phyloP scores from a whole-genome alignment of 1,140 invertebrate genomes.

The Drosophila pallidifrons region DNA sequence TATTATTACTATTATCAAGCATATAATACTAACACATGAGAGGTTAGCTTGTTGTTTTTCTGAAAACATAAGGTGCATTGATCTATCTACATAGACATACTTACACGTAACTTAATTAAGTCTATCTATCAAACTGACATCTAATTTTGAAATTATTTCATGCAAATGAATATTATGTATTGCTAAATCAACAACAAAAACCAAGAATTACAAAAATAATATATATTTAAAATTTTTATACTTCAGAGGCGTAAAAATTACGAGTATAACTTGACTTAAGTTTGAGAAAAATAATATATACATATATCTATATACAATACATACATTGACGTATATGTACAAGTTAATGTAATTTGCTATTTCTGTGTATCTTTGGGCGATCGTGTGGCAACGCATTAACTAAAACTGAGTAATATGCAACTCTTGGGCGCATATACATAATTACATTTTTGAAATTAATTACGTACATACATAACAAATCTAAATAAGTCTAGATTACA shows the following conservation, averaged over 20 bases:
- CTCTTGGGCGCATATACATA: conserved; percentile 47
- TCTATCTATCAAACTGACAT: conserved; percentile 50
- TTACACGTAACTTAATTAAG: conserved; percentile 40
- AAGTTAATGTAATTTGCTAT: conserved; percentile 48
- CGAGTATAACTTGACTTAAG: conserved; percentile 53
- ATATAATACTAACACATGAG: conserved; percentile 30
- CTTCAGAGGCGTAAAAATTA: conserved; percentile 44
- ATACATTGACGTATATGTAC: conserved; percentile 30
- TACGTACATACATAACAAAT: conserved; percentile 69
- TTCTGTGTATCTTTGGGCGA: conserved; percentile 43
- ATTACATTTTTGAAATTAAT: conserved; percentile 73
- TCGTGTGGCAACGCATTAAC: conserved; percentile 36
- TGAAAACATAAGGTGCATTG: conserved; percentile 61
- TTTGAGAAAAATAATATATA: conserved; percentile 39
- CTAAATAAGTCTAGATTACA: conserved; percentile 66
- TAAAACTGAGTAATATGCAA: conserved; percentile 46
- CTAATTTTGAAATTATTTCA: conserved; percentile 59
- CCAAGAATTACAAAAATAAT: conserved; percentile 22
- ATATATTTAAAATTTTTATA: conserved; percentile 55
- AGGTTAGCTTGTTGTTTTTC: conserved; percentile 51
- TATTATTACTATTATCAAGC: conserved; percentile 32
- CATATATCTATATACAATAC: conserved; percentile 36
- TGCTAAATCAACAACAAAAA: conserved; percentile 42
- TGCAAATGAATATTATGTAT: conserved; percentile 50
- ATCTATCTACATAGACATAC: conserved; percentile 52